Conservation (phyloP, 2,797 vertebrate genomes). For the Pseudopleuronectes americanus region DNA sequence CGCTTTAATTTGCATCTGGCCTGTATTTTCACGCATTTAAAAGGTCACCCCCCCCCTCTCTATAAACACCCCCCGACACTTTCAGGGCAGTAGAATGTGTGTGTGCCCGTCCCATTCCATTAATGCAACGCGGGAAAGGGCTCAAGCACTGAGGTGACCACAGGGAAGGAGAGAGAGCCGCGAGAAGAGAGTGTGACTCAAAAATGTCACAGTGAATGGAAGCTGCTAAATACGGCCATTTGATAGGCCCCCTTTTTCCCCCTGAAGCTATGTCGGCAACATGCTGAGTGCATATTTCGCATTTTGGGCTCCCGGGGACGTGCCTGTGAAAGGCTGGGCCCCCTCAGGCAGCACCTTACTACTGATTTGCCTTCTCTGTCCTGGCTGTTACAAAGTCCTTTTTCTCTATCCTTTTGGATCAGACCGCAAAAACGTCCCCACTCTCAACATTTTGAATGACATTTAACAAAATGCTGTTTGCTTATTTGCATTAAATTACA, state of each 20-base stretch:
- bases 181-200: conserved; percentile 22
- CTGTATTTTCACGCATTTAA: conserved; percentile 39
- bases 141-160: conserved; percentile 40
- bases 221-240: conserved; percentile 65
- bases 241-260: conserved; percentile 40
- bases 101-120: conserved; percentile 30
- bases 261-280: conserved; percentile 36
- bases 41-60: conserved; percentile 37
- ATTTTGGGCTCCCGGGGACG: conserved; percentile 31
- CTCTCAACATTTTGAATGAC: conserved; percentile 16
- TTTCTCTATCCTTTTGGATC: conserved; percentile 17
- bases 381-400: conserved; percentile 3
- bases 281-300: conserved; percentile 53
- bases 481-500: conserved; percentile 52
- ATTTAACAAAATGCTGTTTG: conserved; percentile 33
- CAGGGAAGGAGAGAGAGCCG: conserved; percentile 22
- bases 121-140: conserved; percentile 26
- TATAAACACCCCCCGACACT: conserved; percentile 1
- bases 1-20: conserved; percentile 30
- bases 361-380: conserved; percentile 13
- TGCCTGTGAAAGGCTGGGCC: conserved; percentile 2
- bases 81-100: conserved; percentile 21
- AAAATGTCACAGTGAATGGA: conserved; percentile 61
- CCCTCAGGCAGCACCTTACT: conserved; percentile 22
- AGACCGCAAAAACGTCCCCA: neutral